A percentile compares a stretch with the other conserved stretches of the same genome.
Conservation (phyloP, 2,888 invertebrate species). For the Netelia inedita region DNA sequence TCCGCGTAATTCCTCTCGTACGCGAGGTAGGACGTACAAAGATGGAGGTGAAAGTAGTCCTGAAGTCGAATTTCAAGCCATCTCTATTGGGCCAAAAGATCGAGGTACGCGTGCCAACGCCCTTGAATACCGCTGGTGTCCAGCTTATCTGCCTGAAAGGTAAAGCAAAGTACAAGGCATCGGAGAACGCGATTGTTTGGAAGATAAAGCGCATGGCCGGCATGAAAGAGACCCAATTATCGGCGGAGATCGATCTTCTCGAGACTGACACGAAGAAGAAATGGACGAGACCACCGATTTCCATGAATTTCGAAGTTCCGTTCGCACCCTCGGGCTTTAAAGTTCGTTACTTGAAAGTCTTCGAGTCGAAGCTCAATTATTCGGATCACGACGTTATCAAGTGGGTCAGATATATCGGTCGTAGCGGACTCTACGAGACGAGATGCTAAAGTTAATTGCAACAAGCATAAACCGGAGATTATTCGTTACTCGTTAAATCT, state of each 20-base stretch:
- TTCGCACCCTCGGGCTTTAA: conserved; percentile 99
- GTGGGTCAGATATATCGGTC: conserved; percentile 99
- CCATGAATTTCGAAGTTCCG: conserved; percentile 99
- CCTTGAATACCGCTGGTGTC: conserved; percentile 99
- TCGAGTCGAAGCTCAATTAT: conserved; percentile 99
- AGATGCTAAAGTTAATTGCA: conserved; percentile 90
- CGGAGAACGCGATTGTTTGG: conserved; percentile 99
- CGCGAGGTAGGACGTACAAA: conserved; percentile 99
- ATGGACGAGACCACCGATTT: conserved; percentile 99
- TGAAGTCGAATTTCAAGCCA: conserved; percentile 99
- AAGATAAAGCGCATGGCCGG: conserved; percentile 96
- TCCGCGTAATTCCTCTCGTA: conserved; percentile 99
- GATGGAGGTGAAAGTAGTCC: conserved; percentile 99
- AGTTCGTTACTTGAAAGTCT: conserved; percentile 99
- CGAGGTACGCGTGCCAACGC: conserved; percentile 99
- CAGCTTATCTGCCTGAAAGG: conserved; percentile 99
- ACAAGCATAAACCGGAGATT: conserved; percentile 47
- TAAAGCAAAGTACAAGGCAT: conserved; percentile 99
- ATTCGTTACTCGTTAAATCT: conserved; percentile 43
- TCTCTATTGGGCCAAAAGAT: conserved; percentile 99
- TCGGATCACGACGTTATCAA: conserved; percentile 99
- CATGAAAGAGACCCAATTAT: conserved; percentile 99
- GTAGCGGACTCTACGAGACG: conserved; percentile 99
- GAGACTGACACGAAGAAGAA: conserved; percentile 99
- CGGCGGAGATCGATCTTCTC: conserved; percentile 99